A percentile compares a stretch with the other conserved stretches of the same genome.
Conservation (phyloP, 2,888 invertebrate genomes). For the Lasioglossum figueresi region DNA sequence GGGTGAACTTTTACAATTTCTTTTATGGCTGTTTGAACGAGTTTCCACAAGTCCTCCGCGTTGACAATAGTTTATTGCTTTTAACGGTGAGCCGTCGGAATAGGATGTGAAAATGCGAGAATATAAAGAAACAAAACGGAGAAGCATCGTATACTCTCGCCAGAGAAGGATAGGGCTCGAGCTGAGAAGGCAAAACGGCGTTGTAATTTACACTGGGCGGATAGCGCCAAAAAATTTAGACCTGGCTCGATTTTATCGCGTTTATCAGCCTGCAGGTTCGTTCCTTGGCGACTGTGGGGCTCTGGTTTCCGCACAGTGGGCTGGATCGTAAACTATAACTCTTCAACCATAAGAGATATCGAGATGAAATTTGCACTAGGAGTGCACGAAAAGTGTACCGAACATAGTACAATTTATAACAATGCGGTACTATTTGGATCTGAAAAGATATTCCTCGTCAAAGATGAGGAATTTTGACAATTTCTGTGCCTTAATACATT, state of each 20-base stretch:
- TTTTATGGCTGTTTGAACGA: constrained; percentile 7
- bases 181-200: not conserved
- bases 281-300: not conserved
- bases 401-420: too few species aligned
- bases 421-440: too few species aligned
- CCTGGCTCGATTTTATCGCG: constrained; percentile 41
- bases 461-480: too few species aligned
- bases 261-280: not conserved
- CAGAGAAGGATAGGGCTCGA: not conserved
- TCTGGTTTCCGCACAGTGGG: too few species aligned
- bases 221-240: constrained; percentile 28
- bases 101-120: not conserved
- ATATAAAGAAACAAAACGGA: not conserved
- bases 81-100: not conserved
- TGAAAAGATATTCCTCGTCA: too few species aligned
- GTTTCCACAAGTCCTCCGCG: not conserved
- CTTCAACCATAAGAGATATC: too few species aligned
- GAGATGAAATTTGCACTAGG: too few species aligned
- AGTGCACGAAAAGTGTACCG: too few species aligned
- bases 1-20: not conserved
- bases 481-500: too few species aligned
- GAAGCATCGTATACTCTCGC: not conserved
- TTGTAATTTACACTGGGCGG: constrained; percentile 23
- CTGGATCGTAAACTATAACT: too few species aligned
- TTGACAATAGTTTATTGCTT: not conserved